Evolutionary conservation across 2,113 vertebrate genomes (phyloP).

Genomic region (Neolamprologus toae): DNA sequence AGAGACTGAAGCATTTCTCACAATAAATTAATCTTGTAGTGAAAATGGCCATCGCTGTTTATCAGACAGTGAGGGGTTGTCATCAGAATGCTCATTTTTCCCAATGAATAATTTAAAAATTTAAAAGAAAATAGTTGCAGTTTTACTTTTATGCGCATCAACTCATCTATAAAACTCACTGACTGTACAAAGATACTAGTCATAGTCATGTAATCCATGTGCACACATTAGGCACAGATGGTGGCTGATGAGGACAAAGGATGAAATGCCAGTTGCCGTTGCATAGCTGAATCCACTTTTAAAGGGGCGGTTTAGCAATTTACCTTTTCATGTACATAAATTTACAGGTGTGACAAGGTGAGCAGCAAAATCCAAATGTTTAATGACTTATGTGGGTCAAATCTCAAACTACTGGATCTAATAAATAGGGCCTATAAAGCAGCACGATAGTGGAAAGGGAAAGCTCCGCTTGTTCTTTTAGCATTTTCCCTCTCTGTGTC

Average conservation of each 20-base stretch:
- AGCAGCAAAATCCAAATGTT: background rate
- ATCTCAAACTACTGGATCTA: background rate
- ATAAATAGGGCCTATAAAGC: background rate
- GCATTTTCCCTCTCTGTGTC: background rate
- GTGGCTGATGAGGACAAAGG: background rate
- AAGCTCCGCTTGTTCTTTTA: background rate
- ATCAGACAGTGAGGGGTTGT: fast-evolving
- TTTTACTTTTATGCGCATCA: background rate
- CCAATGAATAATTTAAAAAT: background rate
- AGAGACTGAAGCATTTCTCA: background rate
- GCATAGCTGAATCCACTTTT: background rate
- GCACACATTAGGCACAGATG: background rate
- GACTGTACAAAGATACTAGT: background rate
- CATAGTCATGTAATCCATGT: background rate
- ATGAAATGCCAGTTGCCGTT: background rate
- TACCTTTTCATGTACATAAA: background rate
- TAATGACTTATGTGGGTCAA: background rate
- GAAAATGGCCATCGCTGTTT: fast-evolving
- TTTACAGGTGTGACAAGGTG: background rate
- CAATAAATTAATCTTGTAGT: background rate
- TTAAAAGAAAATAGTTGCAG: background rate
- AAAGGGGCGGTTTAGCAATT: background rate
- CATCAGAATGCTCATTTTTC: background rate
- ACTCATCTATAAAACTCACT: background rate
- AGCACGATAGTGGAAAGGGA: fast-evolving